Percentiles rank a stretch among this genome's conserved stretches.
phyloP scores from a whole-genome alignment of 2,797 vertebrate species.

The Pempheris klunzingeri region DNA sequence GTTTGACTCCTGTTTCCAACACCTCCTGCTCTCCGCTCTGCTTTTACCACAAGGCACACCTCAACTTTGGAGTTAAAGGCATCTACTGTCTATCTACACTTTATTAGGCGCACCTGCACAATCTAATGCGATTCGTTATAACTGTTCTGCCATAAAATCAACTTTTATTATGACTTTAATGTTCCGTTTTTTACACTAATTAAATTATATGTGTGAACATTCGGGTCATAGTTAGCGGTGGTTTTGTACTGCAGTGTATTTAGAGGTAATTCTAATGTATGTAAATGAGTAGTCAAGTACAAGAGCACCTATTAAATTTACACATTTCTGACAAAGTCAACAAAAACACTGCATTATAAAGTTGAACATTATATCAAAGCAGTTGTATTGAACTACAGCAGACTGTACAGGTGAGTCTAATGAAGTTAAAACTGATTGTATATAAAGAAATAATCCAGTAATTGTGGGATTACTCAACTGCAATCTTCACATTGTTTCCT shows the following conservation, averaged over 20 bases:
- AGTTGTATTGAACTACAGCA: not conserved
- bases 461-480: not conserved
- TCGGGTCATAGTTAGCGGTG: not conserved
- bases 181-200: not conserved
- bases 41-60: not conserved
- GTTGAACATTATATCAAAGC: not conserved
- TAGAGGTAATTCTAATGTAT: not conserved
- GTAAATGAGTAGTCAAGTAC: not conserved
- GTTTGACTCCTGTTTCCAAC: slow-evolving; percentile 1
- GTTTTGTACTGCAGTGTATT: not conserved
- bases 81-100: not conserved
- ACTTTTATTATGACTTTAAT: not conserved
- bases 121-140: not conserved
- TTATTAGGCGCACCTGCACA: not conserved
- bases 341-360: too few species aligned
- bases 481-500: not conserved
- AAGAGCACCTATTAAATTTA: not conserved
- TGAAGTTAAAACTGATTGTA: not conserved
- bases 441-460: not conserved
- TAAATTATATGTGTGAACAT: not conserved
- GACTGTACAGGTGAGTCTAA: not conserved
- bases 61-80: not conserved
- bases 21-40: not conserved
- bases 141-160: not conserved
- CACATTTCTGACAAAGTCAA: not conserved